Percentiles rank a stretch among this genome's conserved stretches.
These are phyloP conservation scores for Lucilia cuprina DNA, from an alignment of 1,140 invertebrate genomes.

Conservation along the genomic window DNA sequence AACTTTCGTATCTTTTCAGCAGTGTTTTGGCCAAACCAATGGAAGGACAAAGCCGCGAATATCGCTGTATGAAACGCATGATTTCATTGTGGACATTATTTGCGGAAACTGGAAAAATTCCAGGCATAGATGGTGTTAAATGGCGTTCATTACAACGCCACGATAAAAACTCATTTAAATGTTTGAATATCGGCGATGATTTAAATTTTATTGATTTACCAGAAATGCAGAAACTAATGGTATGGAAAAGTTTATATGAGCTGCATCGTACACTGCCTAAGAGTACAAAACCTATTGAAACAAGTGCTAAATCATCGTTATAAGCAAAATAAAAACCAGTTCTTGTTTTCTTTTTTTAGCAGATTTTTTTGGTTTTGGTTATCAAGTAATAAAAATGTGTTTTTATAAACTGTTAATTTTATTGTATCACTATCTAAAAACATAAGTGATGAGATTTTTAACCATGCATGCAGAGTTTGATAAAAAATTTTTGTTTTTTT, in stretches of 20 bases:
- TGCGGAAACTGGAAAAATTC: slow-evolving; percentile 47
- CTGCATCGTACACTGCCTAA: slow-evolving; percentile 1
- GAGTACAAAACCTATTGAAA: slow-evolving; percentile 7
- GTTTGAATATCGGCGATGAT: slow-evolving; percentile 56
- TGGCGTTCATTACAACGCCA: slow-evolving; percentile 22
- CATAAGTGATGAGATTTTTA: not conserved
- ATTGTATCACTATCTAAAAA: not conserved
- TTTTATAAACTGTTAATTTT: not conserved
- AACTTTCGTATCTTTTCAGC: slow-evolving; percentile 69
- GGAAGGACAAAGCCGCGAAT: slow-evolving; percentile 38
- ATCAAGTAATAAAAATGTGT: not conserved
- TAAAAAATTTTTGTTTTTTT: too few species aligned
- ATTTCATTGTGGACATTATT: slow-evolving; percentile 54
- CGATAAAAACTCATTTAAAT: slow-evolving; percentile 41
- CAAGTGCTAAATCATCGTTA: not conserved
- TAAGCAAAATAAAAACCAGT: not conserved
- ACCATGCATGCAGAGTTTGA: too few species aligned
- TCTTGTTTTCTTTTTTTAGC: not conserved
- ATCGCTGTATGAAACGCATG: slow-evolving; percentile 47
- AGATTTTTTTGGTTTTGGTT: not conserved
- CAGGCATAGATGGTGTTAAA: slow-evolving; percentile 37
- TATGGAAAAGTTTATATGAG: slow-evolving; percentile 52
- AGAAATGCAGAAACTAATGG: slow-evolving; percentile 50
- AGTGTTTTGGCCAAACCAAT: not conserved
- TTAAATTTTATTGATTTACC: slow-evolving; percentile 53